Evolutionary conservation across 2,113 vertebrate species (phyloP), one percentile per base, ranked within the genome.

Genomic region (Festucalex cinctus): DNA sequence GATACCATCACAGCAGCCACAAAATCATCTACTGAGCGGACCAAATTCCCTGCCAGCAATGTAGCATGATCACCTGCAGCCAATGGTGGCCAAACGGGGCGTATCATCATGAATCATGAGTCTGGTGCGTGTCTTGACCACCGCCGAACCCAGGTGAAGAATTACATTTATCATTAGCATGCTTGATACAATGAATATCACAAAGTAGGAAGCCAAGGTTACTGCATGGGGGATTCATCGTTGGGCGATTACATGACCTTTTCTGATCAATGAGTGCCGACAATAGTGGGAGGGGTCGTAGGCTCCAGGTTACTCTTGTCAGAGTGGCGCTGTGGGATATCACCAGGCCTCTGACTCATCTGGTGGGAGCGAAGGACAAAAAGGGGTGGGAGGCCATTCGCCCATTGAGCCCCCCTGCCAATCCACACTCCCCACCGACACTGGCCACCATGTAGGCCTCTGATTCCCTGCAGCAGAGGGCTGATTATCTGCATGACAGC

Each of bases 401-500:
- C 77, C 85, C 64, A 59, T 67, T 73, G 76, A 77, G 39, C 17
- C 73, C 13, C 39, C 39, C 12, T 9, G 12, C 20, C 36, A 36
- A 22, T 19, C 81, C 69, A 81, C 69, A 17, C 54, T 17, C 54
- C 54, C 26, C 16, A 32, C 32, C 70, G 64, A 85, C 82, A 83
- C 74, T 76, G 70, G 59, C 82, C 81, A 74, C 76, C 69, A 75
- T 58, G 75, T 65, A 69, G 74, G 36, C 76, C 70, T 35, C 44
- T 56, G 76, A 78, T 75, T 79, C 79, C 78, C 80, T 63, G 71
- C 71, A 83, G 86, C 84, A 83, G 81, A 81, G 77, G 81, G 80
- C 82, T 77, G 83, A 83, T 86, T 83, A 81, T 86, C 83, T 84
- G 81, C 84, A 86, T 84, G 87, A 89, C 84, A 88, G 83, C 82